phyloP scores from a whole-genome alignment of 2,113 vertebrate species.

The Phylloscopus trochilus region DNA sequence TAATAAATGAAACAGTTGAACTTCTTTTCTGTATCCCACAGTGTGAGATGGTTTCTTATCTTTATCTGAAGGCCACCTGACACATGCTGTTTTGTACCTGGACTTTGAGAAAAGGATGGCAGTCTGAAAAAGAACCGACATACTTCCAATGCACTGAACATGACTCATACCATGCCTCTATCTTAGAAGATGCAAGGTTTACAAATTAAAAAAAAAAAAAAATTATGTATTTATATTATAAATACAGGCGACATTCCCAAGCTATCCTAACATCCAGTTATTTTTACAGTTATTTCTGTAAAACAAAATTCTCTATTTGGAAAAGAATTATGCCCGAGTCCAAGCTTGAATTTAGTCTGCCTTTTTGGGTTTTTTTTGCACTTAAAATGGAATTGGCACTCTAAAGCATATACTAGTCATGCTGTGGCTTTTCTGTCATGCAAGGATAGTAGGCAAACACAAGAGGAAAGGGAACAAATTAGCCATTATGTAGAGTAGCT shows the following conservation, averaged over 20 bases:
- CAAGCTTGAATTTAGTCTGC: not conserved
- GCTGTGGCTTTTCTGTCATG: not conserved
- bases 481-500: not conserved
- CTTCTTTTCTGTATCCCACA: not conserved
- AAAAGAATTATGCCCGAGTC: not conserved
- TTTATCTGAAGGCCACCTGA: not conserved
- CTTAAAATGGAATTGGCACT: not conserved
- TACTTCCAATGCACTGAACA: not conserved
- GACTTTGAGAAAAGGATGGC: not conserved
- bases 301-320: not conserved
- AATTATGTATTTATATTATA: slow-evolving; percentile 8
- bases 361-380: not conserved
- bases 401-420: not conserved
- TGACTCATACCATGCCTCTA: not conserved
- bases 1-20: not conserved
- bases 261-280: not conserved
- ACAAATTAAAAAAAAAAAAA: not conserved
- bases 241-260: not conserved
- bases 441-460: not conserved
- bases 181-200: slow-evolving; percentile 15
- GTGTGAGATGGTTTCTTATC: not conserved
- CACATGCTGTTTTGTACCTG: not conserved
- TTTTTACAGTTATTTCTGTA: slow-evolving; percentile 7
- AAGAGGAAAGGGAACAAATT: not conserved
- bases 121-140: not conserved